Conservation (phyloP, 1,140 invertebrate genomes). For the Panagrolaimus sp. region DNA sequence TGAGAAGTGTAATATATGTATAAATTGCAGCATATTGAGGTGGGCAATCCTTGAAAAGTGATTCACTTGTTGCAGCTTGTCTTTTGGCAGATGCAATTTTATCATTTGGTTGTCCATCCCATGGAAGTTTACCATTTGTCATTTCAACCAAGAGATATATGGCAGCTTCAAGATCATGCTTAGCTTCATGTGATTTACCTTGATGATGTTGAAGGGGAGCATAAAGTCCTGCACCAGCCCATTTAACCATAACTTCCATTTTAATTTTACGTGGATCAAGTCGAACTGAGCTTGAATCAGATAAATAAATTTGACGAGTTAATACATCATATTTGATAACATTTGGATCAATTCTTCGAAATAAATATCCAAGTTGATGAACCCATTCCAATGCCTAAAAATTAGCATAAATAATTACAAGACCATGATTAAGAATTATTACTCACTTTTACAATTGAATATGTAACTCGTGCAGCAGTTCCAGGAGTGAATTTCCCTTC, state of each 20-base stretch:
- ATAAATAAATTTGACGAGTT: slow-evolving; percentile 29
- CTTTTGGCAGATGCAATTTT: slow-evolving; percentile 33
- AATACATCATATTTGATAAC: slow-evolving; percentile 33
- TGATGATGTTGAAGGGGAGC: slow-evolving; percentile 31
- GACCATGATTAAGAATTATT: no score
- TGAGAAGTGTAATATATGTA: slow-evolving; percentile 35
- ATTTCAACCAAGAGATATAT: slow-evolving; percentile 32
- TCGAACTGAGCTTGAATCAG: slow-evolving; percentile 27
- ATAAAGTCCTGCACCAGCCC: slow-evolving; percentile 33
- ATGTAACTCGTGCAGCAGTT: background rate
- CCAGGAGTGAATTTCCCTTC: background rate
- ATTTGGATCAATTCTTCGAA: slow-evolving; percentile 36
- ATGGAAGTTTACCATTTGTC: slow-evolving; percentile 31
- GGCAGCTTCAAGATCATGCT: slow-evolving; percentile 28
- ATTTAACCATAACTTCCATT: slow-evolving; percentile 27
- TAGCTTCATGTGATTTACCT: slow-evolving; percentile 20
- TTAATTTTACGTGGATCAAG: slow-evolving; percentile 32
- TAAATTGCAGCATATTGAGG: slow-evolving; percentile 34
- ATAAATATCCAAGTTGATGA: background rate
- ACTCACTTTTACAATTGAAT: slow-evolving; percentile 5
- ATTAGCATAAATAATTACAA: no score
- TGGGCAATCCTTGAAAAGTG: slow-evolving; percentile 30
- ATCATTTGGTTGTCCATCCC: slow-evolving; percentile 30
- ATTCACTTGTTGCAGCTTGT: slow-evolving; percentile 33
- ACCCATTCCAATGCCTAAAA: no score